Evolutionary conservation across 2,113 vertebrate species (phyloP).

Genomic region (Peucedramus taeniatus): DNA sequence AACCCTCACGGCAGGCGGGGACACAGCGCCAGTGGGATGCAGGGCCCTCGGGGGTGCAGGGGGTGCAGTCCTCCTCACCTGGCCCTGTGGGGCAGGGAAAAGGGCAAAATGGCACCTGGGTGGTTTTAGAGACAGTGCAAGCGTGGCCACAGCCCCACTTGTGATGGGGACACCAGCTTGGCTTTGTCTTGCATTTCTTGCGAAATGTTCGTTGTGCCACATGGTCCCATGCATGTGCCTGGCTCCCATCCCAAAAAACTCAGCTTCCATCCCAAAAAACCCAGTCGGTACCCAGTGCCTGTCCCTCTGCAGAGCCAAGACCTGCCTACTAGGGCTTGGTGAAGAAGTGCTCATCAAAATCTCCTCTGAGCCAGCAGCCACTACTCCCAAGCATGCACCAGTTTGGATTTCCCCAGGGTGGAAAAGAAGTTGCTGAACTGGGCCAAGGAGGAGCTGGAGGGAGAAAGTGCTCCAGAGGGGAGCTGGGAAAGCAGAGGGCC

Average conservation of each 20-base stretch:
- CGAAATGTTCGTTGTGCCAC: neutral
- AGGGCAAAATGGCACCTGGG: neutral
- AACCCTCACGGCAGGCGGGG: conserved; percentile 75
- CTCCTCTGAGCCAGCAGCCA: fast-evolving
- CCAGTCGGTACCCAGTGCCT: neutral
- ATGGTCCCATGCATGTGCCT: fast-evolving
- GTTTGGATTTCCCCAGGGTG: neutral
- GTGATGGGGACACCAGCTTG: neutral
- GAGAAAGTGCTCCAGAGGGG: neutral
- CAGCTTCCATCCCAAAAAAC: neutral
- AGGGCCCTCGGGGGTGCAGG: conserved; percentile 73
- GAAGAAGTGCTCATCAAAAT: neutral
- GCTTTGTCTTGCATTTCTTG: neutral
- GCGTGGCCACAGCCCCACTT: fast-evolving
- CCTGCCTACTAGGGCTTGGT: fast-evolving
- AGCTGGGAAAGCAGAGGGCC: neutral
- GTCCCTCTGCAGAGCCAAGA: neutral
- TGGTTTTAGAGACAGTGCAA: neutral
- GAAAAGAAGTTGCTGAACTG: neutral
- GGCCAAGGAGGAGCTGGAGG: neutral
- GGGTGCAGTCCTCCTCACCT: conserved; percentile 77
- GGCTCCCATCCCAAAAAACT: neutral
- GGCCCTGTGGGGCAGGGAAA: conserved; percentile 65
- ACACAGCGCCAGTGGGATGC: conserved; percentile 86
- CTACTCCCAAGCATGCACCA: fast-evolving